Conservation (phyloP, 2,113 vertebrate species). For the Gavialis gangeticus region DNA sequence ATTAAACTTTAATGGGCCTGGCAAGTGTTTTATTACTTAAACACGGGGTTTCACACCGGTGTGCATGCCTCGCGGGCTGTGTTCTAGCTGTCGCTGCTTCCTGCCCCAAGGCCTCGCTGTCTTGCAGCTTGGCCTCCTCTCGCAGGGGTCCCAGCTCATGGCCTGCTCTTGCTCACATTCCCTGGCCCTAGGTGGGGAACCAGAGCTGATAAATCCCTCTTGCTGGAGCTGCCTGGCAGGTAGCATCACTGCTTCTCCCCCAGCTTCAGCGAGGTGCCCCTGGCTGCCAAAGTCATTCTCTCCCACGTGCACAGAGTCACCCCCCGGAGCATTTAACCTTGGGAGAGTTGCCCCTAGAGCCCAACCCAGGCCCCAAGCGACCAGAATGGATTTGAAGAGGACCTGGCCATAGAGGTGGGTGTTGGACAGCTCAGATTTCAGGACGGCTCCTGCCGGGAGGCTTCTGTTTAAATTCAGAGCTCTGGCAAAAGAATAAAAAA, state of each 20-base stretch:
- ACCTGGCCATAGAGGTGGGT: neutral
- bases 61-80: accelerated
- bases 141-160: neutral
- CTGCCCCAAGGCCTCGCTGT: neutral
- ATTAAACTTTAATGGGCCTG: conserved; percentile 68
- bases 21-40: conserved; percentile 70
- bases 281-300: neutral
- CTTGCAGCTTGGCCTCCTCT: accelerated
- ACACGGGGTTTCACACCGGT: neutral
- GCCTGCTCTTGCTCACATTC: neutral
- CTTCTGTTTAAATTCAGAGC: too few relatives aligned
- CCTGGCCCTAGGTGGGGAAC: neutral
- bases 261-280: conserved; percentile 33
- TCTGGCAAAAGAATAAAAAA: neutral
- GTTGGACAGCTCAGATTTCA: neutral
- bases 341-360: neutral
- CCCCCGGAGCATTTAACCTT: neutral
- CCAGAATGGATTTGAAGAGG: neutral
- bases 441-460: neutral
- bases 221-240: conserved; percentile 52
- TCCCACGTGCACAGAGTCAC: neutral
- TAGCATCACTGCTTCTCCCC: conserved; percentile 45
- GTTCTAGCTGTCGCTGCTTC: neutral
- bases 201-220: conserved; percentile 54
- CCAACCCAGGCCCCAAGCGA: neutral